Conservation (phyloP, 2,888 invertebrate species). For the Eumerus sabulonum region DNA sequence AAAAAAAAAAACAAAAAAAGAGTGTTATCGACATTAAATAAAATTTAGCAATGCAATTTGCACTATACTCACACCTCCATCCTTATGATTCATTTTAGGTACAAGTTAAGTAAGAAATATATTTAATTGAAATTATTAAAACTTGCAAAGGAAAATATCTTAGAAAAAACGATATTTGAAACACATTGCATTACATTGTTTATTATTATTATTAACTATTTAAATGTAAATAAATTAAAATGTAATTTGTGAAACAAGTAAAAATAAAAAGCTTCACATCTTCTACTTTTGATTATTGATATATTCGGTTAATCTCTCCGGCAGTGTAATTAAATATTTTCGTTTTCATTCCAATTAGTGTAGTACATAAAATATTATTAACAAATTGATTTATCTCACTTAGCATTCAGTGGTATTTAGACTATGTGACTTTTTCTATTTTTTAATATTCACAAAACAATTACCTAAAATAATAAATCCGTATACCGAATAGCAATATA, state of each 20-base stretch:
- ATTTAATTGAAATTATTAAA: constrained; percentile 59
- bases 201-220: constrained; percentile 46
- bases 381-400: constrained; percentile 36
- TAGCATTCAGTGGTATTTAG: constrained; percentile 49
- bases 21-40: constrained; percentile 52
- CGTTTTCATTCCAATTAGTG: constrained; percentile 52
- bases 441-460: constrained; percentile 71
- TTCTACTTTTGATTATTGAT: no score
- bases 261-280: constrained; percentile 65
- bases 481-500: constrained; percentile 63
- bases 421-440: constrained; percentile 71
- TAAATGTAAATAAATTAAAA: constrained; percentile 64
- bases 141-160: constrained; percentile 45
- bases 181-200: constrained; percentile 13
- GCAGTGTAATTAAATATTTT: constrained; percentile 28
- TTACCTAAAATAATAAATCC: constrained; percentile 42
- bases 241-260: constrained; percentile 56
- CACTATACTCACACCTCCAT: constrained; percentile 72
- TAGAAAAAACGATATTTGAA: constrained; percentile 39
- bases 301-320: no score
- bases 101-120: constrained; percentile 57
- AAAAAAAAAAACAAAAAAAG: constrained; percentile 45
- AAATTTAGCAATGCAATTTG: constrained; percentile 67
- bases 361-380: constrained; percentile 7
- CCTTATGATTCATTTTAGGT: constrained; percentile 74